A percentile compares a stretch with the other conserved stretches of the same genome.
These are phyloP conservation scores for Huso huso DNA, from an alignment of 2,797 vertebrate species.

Conservation along the genomic window DNA sequence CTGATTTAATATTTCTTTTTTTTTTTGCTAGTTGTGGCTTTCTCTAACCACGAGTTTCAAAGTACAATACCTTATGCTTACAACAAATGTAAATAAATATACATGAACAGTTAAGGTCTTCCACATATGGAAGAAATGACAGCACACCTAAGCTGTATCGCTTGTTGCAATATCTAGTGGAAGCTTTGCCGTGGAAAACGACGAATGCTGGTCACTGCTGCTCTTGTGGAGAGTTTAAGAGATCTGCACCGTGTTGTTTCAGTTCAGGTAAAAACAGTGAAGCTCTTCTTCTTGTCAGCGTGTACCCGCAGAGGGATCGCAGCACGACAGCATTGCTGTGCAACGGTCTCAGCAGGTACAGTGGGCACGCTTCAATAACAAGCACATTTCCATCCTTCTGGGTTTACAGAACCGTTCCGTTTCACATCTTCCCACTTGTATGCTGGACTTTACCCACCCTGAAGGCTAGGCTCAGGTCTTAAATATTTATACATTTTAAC, in stretches of 20 bases:
- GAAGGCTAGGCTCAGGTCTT: too few relatives aligned
- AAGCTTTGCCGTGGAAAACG: not conserved
- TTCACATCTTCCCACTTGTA: too few relatives aligned
- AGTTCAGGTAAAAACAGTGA: not conserved
- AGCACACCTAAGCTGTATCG: constrained; percentile 41
- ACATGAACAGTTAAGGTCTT: constrained; percentile 48
- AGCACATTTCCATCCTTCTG: not conserved
- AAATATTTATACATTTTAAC: too few relatives aligned
- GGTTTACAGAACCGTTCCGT: not conserved
- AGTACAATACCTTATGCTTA: constrained; percentile 24
- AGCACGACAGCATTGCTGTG: not conserved
- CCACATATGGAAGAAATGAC: constrained; percentile 62
- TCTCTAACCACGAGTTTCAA: constrained; percentile 32
- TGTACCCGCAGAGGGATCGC: not conserved
- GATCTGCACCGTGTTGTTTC: not conserved
- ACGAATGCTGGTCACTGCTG: not conserved
- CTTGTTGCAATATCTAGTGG: not conserved
- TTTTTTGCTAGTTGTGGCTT: constrained; percentile 32
- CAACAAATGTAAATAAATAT: constrained; percentile 54
- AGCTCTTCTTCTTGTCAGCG: not conserved
- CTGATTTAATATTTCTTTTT: constrained; percentile 36
- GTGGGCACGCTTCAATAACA: not conserved
- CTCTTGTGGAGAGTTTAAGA: constrained; percentile 1
- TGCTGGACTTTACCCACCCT: too few relatives aligned
- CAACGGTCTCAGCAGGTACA: not conserved